phyloP scores from a whole-genome alignment of 2,888 invertebrate genomes.

The Thyatira batis region DNA sequence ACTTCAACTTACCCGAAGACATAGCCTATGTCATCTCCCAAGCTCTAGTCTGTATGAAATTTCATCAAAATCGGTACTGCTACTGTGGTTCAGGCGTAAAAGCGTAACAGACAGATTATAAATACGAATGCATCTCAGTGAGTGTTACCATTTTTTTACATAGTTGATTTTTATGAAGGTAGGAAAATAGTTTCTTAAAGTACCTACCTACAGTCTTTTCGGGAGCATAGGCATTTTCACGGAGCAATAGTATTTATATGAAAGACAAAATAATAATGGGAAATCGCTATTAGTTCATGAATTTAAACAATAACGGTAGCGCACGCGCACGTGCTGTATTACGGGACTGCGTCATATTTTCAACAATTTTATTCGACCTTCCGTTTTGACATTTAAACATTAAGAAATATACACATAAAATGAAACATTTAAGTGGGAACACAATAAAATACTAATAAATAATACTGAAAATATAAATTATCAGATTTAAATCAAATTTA shows the following conservation, averaged over 20 bases:
- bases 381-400: slow-evolving; percentile 13
- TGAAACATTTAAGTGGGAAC: background rate
- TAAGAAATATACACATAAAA: background rate
- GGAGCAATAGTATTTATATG: too few relatives aligned
- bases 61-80: too few relatives aligned
- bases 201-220: background rate
- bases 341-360: slow-evolving; percentile 10
- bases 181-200: too few relatives aligned
- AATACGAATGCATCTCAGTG: too few relatives aligned
- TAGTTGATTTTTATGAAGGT: too few relatives aligned
- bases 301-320: slow-evolving; percentile 4
- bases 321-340: slow-evolving; percentile 9
- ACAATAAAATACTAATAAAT: background rate
- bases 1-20: too few relatives aligned
- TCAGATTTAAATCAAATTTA: background rate
- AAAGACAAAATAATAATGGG: background rate
- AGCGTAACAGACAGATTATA: too few relatives aligned
- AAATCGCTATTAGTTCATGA: slow-evolving; percentile 6
- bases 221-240: too few relatives aligned
- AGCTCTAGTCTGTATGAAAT: too few relatives aligned
- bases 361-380: slow-evolving; percentile 12
- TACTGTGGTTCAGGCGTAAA: too few relatives aligned
- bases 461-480: background rate
- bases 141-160: too few relatives aligned
- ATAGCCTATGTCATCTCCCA: too few relatives aligned